Base-by-base conservation (phyloP, 2,888 invertebrate genomes). In the Actias luna region DNA sequence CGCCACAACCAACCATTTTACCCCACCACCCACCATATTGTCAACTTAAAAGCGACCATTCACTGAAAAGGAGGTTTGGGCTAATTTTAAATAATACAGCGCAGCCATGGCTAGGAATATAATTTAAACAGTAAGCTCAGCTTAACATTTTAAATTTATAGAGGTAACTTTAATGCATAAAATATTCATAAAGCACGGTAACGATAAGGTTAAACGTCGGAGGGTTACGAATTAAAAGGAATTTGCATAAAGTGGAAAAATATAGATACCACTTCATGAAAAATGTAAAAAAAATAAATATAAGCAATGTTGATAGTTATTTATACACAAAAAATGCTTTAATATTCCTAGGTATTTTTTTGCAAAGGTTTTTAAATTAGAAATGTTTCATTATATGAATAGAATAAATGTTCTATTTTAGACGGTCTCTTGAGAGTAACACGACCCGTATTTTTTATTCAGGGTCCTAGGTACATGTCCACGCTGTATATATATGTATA, bases 1-100 rank as follows among this genome's bases (percentile, higher is more conserved):
- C 68, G 73, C 61, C 59, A 35, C 68, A 70, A 68, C 65, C 76
- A 73, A 74, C 75, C 69, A 67, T 75, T 66, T 72, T 59, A 58
- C 60, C 36, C 60, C 72, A 74, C 75, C 82, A 80, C 83, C 82
- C 83, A 92, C 92, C 93, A 93, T 93, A 93, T 93, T 93, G 93
- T 92, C 93, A 92, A 90, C 83, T 78, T 76, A 63, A 76, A 84
- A 84, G 81, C 82, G 68, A 72, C 73, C 70, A 72, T 67, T 65
- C 74, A 78, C 76, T 71, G 72, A 76, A 75, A 75, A 74, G 69
- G 71, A 73, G 67, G 63, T 64, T 39, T 35, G 10, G n/a, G 5
- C 14, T 36, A 35, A 36, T 50, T 50, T 29, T 25, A 59, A 42
- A 59, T 18, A 35, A 31, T 59, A 39, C 39, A 59, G 59, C 35